Conservation (phyloP, 2,113 vertebrate species). For the Pelobates fuscus region DNA sequence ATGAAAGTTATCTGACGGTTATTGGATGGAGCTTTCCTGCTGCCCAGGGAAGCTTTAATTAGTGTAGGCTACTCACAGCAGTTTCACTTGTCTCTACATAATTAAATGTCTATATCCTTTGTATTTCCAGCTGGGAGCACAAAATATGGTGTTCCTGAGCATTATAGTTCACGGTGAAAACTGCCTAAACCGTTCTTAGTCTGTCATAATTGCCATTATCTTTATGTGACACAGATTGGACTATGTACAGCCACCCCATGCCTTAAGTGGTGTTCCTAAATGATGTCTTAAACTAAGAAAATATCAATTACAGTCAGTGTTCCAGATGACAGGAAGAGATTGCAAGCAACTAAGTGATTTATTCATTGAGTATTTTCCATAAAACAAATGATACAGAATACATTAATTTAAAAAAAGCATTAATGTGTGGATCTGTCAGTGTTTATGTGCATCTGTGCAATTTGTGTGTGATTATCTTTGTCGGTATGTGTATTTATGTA, state of each 20-base stretch:
- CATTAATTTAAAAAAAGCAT: not conserved
- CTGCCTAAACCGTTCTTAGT: slow-evolving; percentile 2
- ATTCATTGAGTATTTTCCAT: not conserved
- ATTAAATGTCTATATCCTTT: slow-evolving; percentile 13
- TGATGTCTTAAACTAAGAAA: slow-evolving; percentile 6
- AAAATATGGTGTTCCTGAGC: slow-evolving; percentile 14
- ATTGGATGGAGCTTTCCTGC: not conserved
- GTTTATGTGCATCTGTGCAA: too few relatives aligned
- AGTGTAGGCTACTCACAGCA: slow-evolving; percentile 9
- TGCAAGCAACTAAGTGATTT: not conserved
- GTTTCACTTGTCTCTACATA: slow-evolving; percentile 10
- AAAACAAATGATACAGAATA: not conserved
- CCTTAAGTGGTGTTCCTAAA: slow-evolving; percentile 9
- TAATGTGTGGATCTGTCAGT: too few relatives aligned
- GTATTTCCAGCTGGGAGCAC: slow-evolving; percentile 18
- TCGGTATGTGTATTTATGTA: too few relatives aligned
- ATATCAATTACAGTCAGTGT: slow-evolving; percentile 11
- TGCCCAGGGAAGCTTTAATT: slow-evolving; percentile 8
- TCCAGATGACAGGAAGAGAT: not conserved
- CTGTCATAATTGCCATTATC: slow-evolving; percentile 31
- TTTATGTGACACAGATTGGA: slow-evolving; percentile 18
- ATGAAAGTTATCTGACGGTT: not conserved
- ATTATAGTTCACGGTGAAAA: slow-evolving; percentile 10
- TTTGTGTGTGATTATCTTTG: too few relatives aligned
- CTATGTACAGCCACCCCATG: slow-evolving; percentile 27